Base-by-base conservation (phyloP, 1,140 invertebrate species). In the Potamilus streckersoni region DNA sequence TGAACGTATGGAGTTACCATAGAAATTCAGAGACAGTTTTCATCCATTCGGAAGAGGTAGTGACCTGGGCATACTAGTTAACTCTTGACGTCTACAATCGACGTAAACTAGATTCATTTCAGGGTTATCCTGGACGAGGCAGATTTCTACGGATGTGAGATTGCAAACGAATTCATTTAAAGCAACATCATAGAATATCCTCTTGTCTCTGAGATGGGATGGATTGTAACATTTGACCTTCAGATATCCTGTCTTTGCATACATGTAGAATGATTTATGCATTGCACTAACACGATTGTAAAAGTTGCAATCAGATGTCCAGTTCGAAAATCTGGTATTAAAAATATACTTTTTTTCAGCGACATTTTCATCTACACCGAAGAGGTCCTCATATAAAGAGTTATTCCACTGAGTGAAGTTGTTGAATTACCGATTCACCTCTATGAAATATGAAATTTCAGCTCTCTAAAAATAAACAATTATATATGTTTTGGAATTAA, bases 221-320 rank as follows among this genome's bases (percentile, higher is more conserved):
- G 82, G 82, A 15, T 59, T 20, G n/a, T 49, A 31, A 76, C 82
- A 83, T 16, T 27, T 58, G 61, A 71, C 14, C 63, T 27, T n/a
- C 59, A 76, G n/a, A 67, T 69, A 12, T 71, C 72, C 16, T 70
- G 67, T 67, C 11, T 68, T 65, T 8, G 49, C 57, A 60, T 78
- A 79, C 12, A 23, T 59, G 59, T 74, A 78, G 55, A 81, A 59
- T 19, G 82, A 83, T 8, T 69, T 14, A 57, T 74, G 67, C 11
- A 83, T 31, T 5, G 57, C 65, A 16, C 38, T 63, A 15, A 69
- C 71, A 19, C 76, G n/a, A 15, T 78, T 71, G 58, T 79, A 74
- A 16, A 78, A 12, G 19, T 83, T 73, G 49, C 82, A 83, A 62
- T 83, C 76, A 65, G 79, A 83, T 20, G 66, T 59, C 8, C 78